Base-by-base conservation (phyloP, 2,888 invertebrate species). In the Agelastica alni region DNA sequence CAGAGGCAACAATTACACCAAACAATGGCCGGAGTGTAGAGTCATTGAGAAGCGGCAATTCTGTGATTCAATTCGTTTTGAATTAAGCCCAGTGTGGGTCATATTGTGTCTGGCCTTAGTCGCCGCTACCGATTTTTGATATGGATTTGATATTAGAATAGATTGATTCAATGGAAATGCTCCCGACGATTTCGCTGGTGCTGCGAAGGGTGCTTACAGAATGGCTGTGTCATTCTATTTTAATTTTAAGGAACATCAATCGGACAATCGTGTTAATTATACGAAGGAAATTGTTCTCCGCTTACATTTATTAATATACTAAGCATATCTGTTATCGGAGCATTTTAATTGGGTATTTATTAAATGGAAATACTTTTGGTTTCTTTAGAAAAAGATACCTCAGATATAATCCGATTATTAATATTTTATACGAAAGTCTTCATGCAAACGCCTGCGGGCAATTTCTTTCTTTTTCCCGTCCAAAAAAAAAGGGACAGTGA, bases 1-100 rank as follows among this genome's bases (percentile, higher is more conserved):
- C 75, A 76, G 75, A 72, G 75, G 76, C 75, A 68, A 73, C 75
- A 76, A 76, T 76, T 76, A 75, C 66, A 62, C 53, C 74, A 75
- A 70, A 76, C 76, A 77, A 77, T 73, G 57, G 30, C 13, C 36
- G 47, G 68, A 70, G 70, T 73, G 74, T 72, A 69, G 67, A 73
- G 74, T 72, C 74, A 74, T 73, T 72, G 70, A 69, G 69, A 67
- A 71, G 67, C 72, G 70, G 71, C 67, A 70, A 74, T 72, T 70
- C 67, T 70, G 66, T 71, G 70, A 72, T 73, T 75, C 73, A 75
- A 76, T 76, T 75, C 74, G 71, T 70, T 69, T 66, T 68, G 73
- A 71, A 75, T 75, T 73, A 73, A 71, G 66, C 75, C 60, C 74
- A 72, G 75, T 73, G 69, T 72, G 75, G 68, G 72, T 70, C 61